Base-by-base conservation (phyloP, 1,140 invertebrate species). In the Caenorhabditis briggsae region DNA sequence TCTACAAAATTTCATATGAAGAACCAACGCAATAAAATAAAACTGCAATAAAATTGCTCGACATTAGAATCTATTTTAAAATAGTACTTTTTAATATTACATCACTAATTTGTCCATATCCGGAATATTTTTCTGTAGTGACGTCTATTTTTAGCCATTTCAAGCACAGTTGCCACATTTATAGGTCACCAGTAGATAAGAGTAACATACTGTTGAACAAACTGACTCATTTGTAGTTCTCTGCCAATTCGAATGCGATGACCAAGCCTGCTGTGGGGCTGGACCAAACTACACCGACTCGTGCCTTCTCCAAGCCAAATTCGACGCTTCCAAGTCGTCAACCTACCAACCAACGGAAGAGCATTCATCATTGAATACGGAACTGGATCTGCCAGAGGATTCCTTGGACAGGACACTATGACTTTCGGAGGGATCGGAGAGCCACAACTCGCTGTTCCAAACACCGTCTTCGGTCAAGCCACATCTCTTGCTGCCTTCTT, bases 321-420 rank as follows among this genome's bases (percentile, higher is more conserved):
- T 88, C 88, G 87, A 90, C 48, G 23, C 85, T 50, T 74, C 82
- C 53, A 87, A 85, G 33, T 90, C 89, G 9, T 58, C 84, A 20
- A 89, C 87, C 23, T 89, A 89, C 78, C 11, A 48, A 86, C 87
- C 11, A 88, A 89, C 55, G 89, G 89, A 50, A 85, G 53, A 43
- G 33, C 33, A 12, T 89, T 85, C 55, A 88, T 82, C 23, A 89
- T 89, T 70, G 70, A 88, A 43, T 89, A 89, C 82, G 89, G 89
- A 41, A 89, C 89, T 6, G 89, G 89, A 84, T 87, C 89, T 12
- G 89, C 87, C 8, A 85, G 86, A 59, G 89, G 89, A 59, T 90
- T 90, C 82, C 87, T 90, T 33, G 87, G 86, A 41, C 53, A 86
- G 41, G 89, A 89, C 25, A 86, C 53, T 16, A 70, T 89, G 18